Percentiles rank a stretch among this genome's conserved stretches.
phyloP scores from a whole-genome alignment of 2,888 invertebrate species.

The Seira ritae region DNA sequence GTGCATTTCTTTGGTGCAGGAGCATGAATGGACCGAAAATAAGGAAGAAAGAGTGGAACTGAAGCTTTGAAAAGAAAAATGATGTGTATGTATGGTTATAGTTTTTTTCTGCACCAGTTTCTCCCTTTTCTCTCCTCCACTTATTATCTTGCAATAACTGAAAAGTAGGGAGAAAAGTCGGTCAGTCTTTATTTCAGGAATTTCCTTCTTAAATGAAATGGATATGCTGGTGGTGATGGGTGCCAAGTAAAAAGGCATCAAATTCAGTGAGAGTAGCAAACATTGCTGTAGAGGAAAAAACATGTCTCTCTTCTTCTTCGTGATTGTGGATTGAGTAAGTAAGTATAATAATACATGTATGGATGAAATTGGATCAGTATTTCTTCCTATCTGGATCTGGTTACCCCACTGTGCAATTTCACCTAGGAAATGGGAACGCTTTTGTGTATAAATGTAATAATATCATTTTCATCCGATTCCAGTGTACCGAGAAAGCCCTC shows the following conservation, averaged over 20 bases:
- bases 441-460: no score
- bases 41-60: slow-evolving; percentile 12
- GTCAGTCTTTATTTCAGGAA: slow-evolving; percentile 41
- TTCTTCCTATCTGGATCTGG: slow-evolving; percentile 13
- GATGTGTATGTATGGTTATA: slow-evolving; percentile 58
- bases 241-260: slow-evolving; percentile 47
- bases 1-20: not conserved
- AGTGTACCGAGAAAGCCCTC: not conserved
- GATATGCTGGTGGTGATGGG: slow-evolving; percentile 50
- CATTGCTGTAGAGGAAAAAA: not conserved
- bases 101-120: slow-evolving; percentile 38
- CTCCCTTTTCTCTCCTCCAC: slow-evolving; percentile 34
- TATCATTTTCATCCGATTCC: no score
- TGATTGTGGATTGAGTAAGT: slow-evolving; percentile 35
- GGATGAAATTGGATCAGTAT: slow-evolving; percentile 55
- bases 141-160: slow-evolving; percentile 50
- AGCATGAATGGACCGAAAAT: no score
- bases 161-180: slow-evolving; percentile 37
- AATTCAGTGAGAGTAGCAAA: slow-evolving; percentile 21
- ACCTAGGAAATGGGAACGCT: not conserved
- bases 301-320: not conserved
- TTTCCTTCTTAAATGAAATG: slow-evolving; percentile 42
- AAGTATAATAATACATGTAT: slow-evolving; percentile 32
- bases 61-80: slow-evolving; percentile 41
- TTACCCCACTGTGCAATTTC: slow-evolving; percentile 4